A percentile compares a stretch with the other conserved stretches of the same genome.
phyloP scores from a whole-genome alignment of 2,113 vertebrate genomes.

The Puffinus mauretanicus region DNA sequence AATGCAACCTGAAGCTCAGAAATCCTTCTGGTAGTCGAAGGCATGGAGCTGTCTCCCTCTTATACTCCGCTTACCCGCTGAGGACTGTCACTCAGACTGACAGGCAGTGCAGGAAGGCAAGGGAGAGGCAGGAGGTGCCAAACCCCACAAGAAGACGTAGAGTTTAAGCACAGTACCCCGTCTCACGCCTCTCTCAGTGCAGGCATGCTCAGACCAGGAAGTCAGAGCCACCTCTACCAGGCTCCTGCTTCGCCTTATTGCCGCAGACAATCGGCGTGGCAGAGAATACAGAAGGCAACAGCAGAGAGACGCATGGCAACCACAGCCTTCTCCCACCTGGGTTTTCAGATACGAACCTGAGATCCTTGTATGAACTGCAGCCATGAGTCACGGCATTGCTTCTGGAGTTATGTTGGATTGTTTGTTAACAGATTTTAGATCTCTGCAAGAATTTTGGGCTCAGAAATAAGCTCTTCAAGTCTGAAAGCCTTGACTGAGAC shows the following conservation, averaged over 20 bases:
- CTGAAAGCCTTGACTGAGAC: neutral
- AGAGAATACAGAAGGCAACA: rapidly evolving
- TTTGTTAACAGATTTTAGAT: neutral
- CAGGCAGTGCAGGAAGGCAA: neutral
- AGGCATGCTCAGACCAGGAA: neutral
- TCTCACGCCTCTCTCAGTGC: rapidly evolving
- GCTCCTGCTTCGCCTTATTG: neutral
- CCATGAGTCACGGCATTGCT: neutral
- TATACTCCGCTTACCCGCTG: rapidly evolving
- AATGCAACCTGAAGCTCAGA: neutral
- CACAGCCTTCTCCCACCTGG: neutral
- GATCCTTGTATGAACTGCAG: neutral
- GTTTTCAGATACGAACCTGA: neutral
- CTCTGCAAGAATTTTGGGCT: neutral
- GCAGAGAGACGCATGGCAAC: rapidly evolving
- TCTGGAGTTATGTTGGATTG: neutral
- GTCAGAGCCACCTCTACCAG: neutral
- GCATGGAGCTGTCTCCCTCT: neutral
- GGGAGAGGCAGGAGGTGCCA: neutral
- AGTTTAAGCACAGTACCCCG: neutral
- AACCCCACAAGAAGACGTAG: neutral
- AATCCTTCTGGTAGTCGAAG: neutral
- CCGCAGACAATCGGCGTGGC: too few species aligned
- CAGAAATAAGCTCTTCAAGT: neutral
- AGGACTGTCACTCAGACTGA: neutral